Evolutionary conservation across 2,888 invertebrate genomes (phyloP).

Genomic region (Linnaemya tessellans): DNA sequence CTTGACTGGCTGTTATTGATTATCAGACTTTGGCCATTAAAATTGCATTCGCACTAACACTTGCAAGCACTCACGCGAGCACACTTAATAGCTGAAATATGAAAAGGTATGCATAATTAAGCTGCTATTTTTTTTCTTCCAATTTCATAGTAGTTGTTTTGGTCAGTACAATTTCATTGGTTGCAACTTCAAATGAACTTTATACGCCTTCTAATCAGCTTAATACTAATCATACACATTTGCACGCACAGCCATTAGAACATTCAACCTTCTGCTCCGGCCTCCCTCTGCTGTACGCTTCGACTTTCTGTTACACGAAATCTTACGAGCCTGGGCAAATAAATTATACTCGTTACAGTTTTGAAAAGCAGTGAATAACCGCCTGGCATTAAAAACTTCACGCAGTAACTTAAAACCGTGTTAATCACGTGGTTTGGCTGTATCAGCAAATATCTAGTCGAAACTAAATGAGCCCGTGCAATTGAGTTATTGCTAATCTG

Average conservation of each 20-base stretch:
- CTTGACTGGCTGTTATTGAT: conserved; percentile 44
- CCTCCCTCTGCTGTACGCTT: no score
- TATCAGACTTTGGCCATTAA: conserved; percentile 28
- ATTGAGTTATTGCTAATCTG: conserved; percentile 21
- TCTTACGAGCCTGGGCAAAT: conserved; percentile 37
- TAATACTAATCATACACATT: conserved; percentile 51
- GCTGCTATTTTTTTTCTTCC: background rate
- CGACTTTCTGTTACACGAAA: conserved; percentile 4
- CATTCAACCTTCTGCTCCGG: background rate
- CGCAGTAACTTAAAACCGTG: conserved; percentile 47
- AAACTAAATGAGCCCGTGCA: conserved; percentile 34
- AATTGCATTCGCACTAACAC: conserved; percentile 6
- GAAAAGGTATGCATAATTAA: conserved; percentile 26
- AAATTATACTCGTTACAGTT: conserved; percentile 47
- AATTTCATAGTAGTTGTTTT: background rate
- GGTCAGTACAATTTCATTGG: conserved; percentile 36
- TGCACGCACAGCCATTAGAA: conserved; percentile 12
- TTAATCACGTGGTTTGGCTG: conserved; percentile 63
- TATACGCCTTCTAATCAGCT: conserved; percentile 67
- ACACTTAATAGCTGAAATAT: conserved; percentile 1
- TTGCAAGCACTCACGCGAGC: background rate
- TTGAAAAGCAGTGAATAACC: conserved; percentile 12
- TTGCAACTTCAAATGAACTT: conserved; percentile 57
- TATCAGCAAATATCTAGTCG: conserved; percentile 48
- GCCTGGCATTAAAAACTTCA: conserved; percentile 25